Evolutionary conservation across 2,797 vertebrate genomes (phyloP).

Genomic region (Danio aesculapii): DNA sequence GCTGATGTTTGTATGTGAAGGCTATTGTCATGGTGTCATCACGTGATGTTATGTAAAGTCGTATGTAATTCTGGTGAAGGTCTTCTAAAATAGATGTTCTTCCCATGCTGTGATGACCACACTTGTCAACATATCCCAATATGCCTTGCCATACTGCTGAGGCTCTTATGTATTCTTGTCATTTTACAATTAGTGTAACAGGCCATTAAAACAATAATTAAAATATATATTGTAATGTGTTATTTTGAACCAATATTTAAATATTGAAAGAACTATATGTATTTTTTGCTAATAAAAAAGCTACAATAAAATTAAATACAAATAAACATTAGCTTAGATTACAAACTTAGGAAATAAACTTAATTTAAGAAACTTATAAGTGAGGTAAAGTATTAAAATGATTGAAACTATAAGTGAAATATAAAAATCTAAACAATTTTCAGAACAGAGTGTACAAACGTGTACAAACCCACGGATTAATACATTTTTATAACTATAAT

Average conservation of each 20-base stretch:
- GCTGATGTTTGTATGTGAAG: constrained; percentile 17
- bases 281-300: neutral
- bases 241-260: neutral
- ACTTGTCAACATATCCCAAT: constrained; percentile 42
- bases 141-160: neutral
- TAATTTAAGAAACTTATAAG: too few species aligned
- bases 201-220: too few species aligned
- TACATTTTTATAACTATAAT: too few species aligned
- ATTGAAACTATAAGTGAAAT: too few species aligned
- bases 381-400: too few species aligned
- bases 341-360: too few species aligned
- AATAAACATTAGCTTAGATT: neutral
- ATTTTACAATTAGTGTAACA: too few species aligned
- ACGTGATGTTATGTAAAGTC: constrained; percentile 60
- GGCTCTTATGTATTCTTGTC: neutral
- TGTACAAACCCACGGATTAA: too few species aligned
- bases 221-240: too few species aligned
- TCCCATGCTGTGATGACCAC: constrained; percentile 34
- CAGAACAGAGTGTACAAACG: too few species aligned
- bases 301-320: neutral
- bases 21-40: constrained; percentile 28
- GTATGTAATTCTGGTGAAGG: constrained; percentile 64
- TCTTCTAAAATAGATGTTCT: constrained; percentile 67
- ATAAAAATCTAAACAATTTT: too few species aligned
- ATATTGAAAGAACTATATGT: too few species aligned